These are phyloP conservation scores for Aphelinus atriplicis DNA, from an alignment of 1,140 invertebrate species.

Conservation along the genomic window DNA sequence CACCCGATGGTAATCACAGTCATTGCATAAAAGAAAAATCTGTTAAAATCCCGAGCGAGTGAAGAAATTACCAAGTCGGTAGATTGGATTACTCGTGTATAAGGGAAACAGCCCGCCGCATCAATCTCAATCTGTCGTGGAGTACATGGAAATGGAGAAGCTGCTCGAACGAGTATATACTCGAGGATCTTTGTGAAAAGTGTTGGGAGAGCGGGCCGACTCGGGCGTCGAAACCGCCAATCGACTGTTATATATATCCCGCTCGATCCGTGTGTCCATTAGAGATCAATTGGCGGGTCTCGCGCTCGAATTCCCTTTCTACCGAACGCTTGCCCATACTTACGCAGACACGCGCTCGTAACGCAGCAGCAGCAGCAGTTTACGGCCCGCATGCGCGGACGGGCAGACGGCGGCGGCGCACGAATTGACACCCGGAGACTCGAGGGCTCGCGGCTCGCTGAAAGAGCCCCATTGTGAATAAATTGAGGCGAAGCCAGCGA, in stretches of 20 bases:
- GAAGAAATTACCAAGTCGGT: too few relatives aligned
- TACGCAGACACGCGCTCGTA: background rate
- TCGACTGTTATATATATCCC: background rate
- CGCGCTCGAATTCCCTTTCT: slow-evolving; percentile 13
- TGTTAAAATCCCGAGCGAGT: too few relatives aligned
- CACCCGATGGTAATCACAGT: too few relatives aligned
- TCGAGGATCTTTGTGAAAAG: too few relatives aligned
- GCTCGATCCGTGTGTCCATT: slow-evolving; percentile 14
- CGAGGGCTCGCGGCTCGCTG: slow-evolving; percentile 52
- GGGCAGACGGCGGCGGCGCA: slow-evolving; percentile 38
- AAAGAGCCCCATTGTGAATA: slow-evolving; percentile 63
- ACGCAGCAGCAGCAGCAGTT: slow-evolving; percentile 14
- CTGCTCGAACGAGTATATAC: too few relatives aligned
- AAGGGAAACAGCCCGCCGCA: too few relatives aligned
- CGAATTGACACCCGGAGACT: slow-evolving; percentile 55
- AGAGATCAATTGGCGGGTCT: slow-evolving; percentile 36
- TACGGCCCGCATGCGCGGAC: slow-evolving; percentile 51
- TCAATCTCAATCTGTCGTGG: too few relatives aligned
- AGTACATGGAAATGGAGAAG: too few relatives aligned
- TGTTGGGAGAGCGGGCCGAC: too few relatives aligned
- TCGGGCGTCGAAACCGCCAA: background rate
- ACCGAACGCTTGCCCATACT: background rate
- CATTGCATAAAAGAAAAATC: too few relatives aligned
- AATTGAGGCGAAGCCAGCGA: slow-evolving; percentile 55
- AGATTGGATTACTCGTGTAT: too few relatives aligned